Base-by-base conservation (phyloP, 2,797 vertebrate genomes). In the Menidia menidia region DNA sequence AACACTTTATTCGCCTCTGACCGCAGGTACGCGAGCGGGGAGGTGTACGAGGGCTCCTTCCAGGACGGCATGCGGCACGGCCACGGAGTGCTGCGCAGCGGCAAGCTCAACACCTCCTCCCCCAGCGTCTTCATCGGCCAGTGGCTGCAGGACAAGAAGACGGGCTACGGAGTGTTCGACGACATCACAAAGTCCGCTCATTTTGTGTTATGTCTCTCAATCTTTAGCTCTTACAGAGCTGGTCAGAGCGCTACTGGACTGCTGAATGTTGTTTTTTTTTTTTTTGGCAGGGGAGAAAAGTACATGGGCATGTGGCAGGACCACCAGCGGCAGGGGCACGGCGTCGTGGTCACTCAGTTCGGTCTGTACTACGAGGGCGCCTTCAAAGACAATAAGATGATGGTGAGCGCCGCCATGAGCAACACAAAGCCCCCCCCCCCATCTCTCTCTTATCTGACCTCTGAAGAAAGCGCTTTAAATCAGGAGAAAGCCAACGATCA, bases 231-330 rank as follows among this genome's bases (percentile, higher is more conserved):
- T 25, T 25, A 25, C 25, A 25, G 25, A 25, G 25, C 35, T 39
- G 35, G 35, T 39, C 35, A 31, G 6, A 25, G 10, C 19, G 4
- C 55, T 11, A 7, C 35, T 19, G 32, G 16, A 19, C 4, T 9
- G 7, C 25, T 25, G 25, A 25, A 25, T 25, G 25, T 25, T 25
- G 25, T 25, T 30, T 1, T 25, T 4, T 51, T 0, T 43, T 14
- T 4, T 51, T 0, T 43, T 14, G 25, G 30, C 87, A 99, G 98
- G 82, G 98, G 98, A 41, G 97, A 99, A 82, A 99, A 99, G 89
- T 98, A 96, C 73, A 99, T 99, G 97, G 98, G 98, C 35, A 95
- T 95, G 95, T 99, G 98, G 98, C 96, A 96, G 82, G 97, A 99
- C 61, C 95, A 98, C 69, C 82, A 91, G 63, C 95, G 96, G 35